A percentile compares a stretch with the other conserved stretches of the same genome.
Evolutionary conservation across 1,140 invertebrate species (phyloP).

Genomic region (Thrips palmi): DNA sequence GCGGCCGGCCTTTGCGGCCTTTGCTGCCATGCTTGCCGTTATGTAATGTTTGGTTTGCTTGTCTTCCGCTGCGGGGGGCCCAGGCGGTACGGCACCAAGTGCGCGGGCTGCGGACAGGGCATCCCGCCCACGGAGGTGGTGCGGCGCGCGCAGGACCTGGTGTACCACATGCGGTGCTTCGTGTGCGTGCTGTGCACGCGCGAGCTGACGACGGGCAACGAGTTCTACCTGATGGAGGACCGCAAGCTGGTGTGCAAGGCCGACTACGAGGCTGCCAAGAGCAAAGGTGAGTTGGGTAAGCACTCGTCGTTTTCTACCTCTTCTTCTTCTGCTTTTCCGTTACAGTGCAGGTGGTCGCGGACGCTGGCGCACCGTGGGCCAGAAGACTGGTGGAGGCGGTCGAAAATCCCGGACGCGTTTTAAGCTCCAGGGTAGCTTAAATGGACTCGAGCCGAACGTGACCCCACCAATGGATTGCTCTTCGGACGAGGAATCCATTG

Average conservation of each 20-base stretch:
- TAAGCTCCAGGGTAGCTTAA: no score
- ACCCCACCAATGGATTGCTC: no score
- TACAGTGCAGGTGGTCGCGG: no score
- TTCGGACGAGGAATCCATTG: no score
- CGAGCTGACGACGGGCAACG: slow-evolving; percentile 91
- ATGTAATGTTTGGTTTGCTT: slow-evolving; percentile 26
- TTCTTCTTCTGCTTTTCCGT: no score
- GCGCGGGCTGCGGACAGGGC: slow-evolving; percentile 88
- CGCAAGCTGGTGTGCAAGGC: slow-evolving; percentile 92
- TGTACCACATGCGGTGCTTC: slow-evolving; percentile 96
- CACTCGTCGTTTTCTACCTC: no score
- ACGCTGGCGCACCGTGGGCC: no score
- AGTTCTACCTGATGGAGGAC: slow-evolving; percentile 97
- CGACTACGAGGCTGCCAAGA: slow-evolving; percentile 89
- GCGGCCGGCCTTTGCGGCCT: no score
- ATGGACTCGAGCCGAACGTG: no score
- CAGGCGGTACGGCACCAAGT: slow-evolving; percentile 94
- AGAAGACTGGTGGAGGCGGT: no score
- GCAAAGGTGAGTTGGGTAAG: slow-evolving; percentile 59
- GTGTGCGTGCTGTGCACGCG: slow-evolving; percentile 87
- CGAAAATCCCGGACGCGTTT: no score
- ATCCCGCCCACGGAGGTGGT: slow-evolving; percentile 94
- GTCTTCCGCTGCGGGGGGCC: slow-evolving; percentile 38
- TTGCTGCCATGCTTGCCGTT: background rate
- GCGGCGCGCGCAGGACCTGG: slow-evolving; percentile 78